Conservation (phyloP, 2,888 invertebrate genomes). For the Thymelicus acteon region DNA sequence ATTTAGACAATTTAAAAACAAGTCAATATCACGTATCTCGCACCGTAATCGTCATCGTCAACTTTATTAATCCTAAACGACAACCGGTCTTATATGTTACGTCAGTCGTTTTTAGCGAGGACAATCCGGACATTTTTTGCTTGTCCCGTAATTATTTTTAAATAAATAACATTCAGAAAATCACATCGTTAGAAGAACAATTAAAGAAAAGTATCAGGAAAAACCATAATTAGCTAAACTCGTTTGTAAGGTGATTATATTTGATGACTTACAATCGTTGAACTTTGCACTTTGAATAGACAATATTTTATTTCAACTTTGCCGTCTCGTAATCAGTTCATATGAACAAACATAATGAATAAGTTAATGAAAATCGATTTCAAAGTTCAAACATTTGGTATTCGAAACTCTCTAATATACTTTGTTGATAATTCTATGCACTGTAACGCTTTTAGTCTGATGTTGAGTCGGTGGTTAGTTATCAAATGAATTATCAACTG, state of each 20-base stretch:
- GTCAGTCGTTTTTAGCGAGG: neutral
- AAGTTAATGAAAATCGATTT: neutral
- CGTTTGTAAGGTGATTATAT: neutral
- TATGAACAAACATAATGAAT: neutral
- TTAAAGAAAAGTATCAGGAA: conserved; percentile 33
- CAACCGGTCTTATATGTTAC: conserved; percentile 16
- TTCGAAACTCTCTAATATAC: too few species aligned
- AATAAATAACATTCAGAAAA: conserved; percentile 2
- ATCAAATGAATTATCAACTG: too few species aligned
- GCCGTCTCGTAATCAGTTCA: neutral
- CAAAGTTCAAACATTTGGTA: too few species aligned
- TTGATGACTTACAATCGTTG: neutral
- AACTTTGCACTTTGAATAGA: neutral
- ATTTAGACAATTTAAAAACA: conserved; percentile 11
- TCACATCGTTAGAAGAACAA: neutral
- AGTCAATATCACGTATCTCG: neutral
- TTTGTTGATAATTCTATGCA: too few species aligned
- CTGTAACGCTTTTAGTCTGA: too few species aligned
- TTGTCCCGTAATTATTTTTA: conserved; percentile 1
- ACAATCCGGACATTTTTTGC: conserved; percentile 9
- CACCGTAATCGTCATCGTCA: neutral
- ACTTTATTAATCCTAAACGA: neutral
- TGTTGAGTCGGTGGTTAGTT: too few species aligned
- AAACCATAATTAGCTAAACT: neutral
- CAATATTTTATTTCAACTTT: neutral